These are phyloP conservation scores for Stictonetta naevosa DNA, from an alignment of 2,113 vertebrate species.

Conservation along the genomic window DNA sequence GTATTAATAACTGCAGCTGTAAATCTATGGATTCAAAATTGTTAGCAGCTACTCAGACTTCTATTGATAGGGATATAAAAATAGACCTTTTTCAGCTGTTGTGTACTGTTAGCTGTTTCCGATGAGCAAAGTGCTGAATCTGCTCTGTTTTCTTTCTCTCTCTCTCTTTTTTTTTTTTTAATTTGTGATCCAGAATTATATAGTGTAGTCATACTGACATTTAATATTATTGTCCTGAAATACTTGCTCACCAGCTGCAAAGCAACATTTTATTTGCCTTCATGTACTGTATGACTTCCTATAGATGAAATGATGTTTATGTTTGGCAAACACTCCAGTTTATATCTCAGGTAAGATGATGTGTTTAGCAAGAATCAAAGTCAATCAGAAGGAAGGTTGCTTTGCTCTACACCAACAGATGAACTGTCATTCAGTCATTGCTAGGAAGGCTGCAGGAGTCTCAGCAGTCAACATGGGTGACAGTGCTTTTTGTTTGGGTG, in stretches of 20 bases:
- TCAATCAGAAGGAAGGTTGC: conserved; percentile 34
- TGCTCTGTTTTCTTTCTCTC: not conserved
- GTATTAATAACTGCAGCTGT: conserved; percentile 56
- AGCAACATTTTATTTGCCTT: not conserved
- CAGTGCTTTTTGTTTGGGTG: not conserved
- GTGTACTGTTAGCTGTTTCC: conserved; percentile 43
- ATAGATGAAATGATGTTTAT: not conserved
- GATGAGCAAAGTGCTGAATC: conserved; percentile 39
- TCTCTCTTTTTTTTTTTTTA: not conserved
- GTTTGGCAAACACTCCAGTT: conserved; percentile 6
- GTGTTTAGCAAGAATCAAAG: not conserved
- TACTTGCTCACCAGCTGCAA: conserved; percentile 20
- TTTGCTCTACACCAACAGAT: not conserved
- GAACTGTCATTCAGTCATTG: not conserved
- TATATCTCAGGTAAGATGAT: not conserved
- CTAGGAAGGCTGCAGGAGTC: not conserved
- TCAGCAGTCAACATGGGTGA: not conserved
- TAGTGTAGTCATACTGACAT: conserved; percentile 25
- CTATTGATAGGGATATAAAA: conserved; percentile 56
- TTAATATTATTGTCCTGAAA: conserved; percentile 50
- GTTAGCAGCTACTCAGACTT: conserved; percentile 56
- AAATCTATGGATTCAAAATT: conserved; percentile 17
- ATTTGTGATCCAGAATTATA: conserved; percentile 45
- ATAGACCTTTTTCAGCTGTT: conserved; percentile 54
- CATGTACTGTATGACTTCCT: not conserved